Percentiles rank a stretch among this genome's conserved stretches.
These are phyloP conservation scores for Tribolium madens DNA, from an alignment of 1,140 invertebrate species.

Conservation along the genomic window DNA sequence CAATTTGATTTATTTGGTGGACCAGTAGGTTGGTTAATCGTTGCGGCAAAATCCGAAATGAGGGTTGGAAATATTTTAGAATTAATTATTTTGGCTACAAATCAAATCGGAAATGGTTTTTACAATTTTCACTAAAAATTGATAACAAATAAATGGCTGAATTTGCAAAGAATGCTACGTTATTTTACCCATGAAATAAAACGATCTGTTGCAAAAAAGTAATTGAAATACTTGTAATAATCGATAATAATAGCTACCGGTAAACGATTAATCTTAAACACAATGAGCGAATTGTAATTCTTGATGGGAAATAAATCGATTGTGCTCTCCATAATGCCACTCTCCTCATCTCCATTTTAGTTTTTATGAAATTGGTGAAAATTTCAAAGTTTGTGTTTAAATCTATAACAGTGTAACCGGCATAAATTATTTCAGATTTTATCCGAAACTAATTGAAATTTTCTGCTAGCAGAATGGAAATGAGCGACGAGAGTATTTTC, in stretches of 20 bases:
- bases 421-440: slow-evolving; percentile 11
- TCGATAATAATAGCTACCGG: slow-evolving; percentile 2
- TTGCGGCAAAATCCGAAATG: background rate
- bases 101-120: background rate
- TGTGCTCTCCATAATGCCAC: background rate
- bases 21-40: slow-evolving; percentile 19
- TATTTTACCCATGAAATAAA: background rate
- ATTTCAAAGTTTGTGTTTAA: background rate
- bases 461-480: slow-evolving; percentile 21
- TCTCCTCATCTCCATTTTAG: background rate
- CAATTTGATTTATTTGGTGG: slow-evolving; percentile 19
- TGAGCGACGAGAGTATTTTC: slow-evolving; percentile 10
- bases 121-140: background rate
- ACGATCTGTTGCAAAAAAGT: background rate
- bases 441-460: slow-evolving; percentile 24
- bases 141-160: background rate
- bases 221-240: background rate
- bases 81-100: no score
- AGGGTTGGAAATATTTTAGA: no score
- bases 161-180: background rate
- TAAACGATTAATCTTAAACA: slow-evolving; percentile 11
- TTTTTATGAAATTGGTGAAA: background rate
- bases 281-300: background rate
- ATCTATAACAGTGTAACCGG: background rate
- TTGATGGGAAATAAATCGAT: slow-evolving; percentile 4